Base-by-base conservation (phyloP, 2,113 vertebrate genomes). In the Ancistrus triradiatus region DNA sequence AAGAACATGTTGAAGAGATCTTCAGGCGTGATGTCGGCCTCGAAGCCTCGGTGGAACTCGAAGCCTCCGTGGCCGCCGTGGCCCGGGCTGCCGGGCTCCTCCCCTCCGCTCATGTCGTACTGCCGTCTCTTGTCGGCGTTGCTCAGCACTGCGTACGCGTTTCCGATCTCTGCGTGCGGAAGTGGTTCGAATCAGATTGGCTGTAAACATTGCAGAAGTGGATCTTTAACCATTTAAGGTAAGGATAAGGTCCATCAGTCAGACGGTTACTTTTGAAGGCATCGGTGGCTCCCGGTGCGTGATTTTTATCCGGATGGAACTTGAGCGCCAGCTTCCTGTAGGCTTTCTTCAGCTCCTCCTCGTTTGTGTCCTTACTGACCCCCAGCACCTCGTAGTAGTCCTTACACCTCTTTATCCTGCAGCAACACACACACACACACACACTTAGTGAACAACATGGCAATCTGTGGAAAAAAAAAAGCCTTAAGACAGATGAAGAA, bases 1-100 rank as follows among this genome's bases (percentile, higher is more conserved):
- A 98, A 98, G 79, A 98, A 98, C 92, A 98, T 98, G 81, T 98
- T 98, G 80, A 98, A 98, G 33, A 98, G 89, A 81, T 98, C 96
- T 69, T 98, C 96, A 0, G 96, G 96, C 43, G 94, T 98, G 81
- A 98, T 95, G 76, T 98, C 95, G 0, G 94, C 92, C 74, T 98
- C 95, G 38, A 94, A 97, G 18, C 94, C 94, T 75, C 92, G 79
- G 43, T 95, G 93, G 86, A 95, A 98, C 73, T 95, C 93, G 66
- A 95, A 98, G 65, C 93, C 89, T 40, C 89, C 87, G 0, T 91
- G 91, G 33, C 88, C 80, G 44, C 88, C 79, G 49, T 90, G 91
- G 44, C 89, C 88, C 22, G 70, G 87, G 77, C 88, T 91, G 1
- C 85, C 87, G 2, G 90, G 89, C 67, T 97, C 94, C 76, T 95